Percentiles rank a stretch among this genome's conserved stretches.
These are phyloP conservation scores for Drosophila neonasuta DNA, from an alignment of 2,888 invertebrate genomes.

Conservation along the genomic window DNA sequence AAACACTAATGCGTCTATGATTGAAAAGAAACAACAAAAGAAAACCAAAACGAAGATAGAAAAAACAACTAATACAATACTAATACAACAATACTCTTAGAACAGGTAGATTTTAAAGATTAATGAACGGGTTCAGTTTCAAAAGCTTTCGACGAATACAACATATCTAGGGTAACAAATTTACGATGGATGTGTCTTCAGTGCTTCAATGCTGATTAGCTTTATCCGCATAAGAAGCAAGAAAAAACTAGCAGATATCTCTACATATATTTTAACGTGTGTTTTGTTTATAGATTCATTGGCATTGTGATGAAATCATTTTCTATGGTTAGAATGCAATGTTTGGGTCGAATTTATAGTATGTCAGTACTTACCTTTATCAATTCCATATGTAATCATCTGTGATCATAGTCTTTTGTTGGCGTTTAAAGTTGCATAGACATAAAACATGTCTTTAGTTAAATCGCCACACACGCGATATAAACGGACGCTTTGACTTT, in stretches of 20 bases:
- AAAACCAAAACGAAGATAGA: slow-evolving; percentile 20
- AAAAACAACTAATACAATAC: slow-evolving; percentile 41
- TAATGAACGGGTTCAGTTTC: slow-evolving; percentile 67
- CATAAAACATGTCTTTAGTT: slow-evolving; percentile 39
- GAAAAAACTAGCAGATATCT: slow-evolving; percentile 1
- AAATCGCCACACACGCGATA: slow-evolving; percentile 53
- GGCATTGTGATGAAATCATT: background rate
- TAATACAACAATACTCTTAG: slow-evolving; percentile 64
- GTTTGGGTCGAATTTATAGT: slow-evolving; percentile 4
- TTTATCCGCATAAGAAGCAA: slow-evolving; percentile 22
- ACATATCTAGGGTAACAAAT: slow-evolving; percentile 52
- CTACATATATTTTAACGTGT: background rate
- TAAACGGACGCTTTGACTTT: slow-evolving; percentile 38
- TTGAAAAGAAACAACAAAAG: slow-evolving; percentile 24
- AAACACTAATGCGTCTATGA: slow-evolving; percentile 35
- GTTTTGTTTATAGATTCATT: background rate
- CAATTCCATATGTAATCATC: background rate
- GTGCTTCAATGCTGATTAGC: background rate
- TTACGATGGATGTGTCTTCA: slow-evolving; percentile 44
- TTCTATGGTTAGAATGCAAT: background rate
- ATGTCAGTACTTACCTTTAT: background rate
- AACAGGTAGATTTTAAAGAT: slow-evolving; percentile 74
- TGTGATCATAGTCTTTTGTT: slow-evolving; percentile 10
- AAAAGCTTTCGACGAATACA: slow-evolving; percentile 53
- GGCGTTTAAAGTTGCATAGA: slow-evolving; percentile 31